Percentiles rank a stretch among this genome's conserved stretches.
Evolutionary conservation across 2,797 vertebrate genomes (phyloP).

Genomic region (Heterohyrax brucei): DNA sequence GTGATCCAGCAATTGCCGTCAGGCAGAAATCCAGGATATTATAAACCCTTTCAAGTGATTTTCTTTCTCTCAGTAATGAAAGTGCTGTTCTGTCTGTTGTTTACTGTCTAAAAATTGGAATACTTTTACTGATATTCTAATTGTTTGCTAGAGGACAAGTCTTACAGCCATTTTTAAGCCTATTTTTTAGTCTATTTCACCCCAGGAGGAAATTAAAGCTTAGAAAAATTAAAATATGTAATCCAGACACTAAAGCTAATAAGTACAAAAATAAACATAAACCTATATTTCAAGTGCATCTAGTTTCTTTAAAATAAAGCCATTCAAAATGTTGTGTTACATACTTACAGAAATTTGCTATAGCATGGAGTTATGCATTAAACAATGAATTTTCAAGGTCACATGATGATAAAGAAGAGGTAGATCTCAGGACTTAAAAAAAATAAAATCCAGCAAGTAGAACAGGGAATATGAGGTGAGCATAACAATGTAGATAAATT

Average conservation of each 20-base stretch:
- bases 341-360: slow-evolving; percentile 15
- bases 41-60: neutral
- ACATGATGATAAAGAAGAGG: neutral
- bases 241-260: neutral
- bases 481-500: neutral
- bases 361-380: neutral
- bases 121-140: neutral
- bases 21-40: neutral
- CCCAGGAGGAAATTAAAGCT: neutral
- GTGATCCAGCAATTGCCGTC: neutral
- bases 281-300: neutral
- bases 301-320: neutral
- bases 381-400: neutral
- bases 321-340: neutral
- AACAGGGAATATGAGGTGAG: neutral
- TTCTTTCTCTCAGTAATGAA: neutral
- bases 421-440: neutral
- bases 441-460: neutral
- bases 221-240: slow-evolving; percentile 35
- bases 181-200: neutral
- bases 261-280: slow-evolving; percentile 38
- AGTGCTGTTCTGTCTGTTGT: neutral
- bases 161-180: neutral
- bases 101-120: neutral
- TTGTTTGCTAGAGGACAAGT: neutral